Conservation (phyloP, 2,113 vertebrate species). For the Hydrochoerus hydrochaeris region DNA sequence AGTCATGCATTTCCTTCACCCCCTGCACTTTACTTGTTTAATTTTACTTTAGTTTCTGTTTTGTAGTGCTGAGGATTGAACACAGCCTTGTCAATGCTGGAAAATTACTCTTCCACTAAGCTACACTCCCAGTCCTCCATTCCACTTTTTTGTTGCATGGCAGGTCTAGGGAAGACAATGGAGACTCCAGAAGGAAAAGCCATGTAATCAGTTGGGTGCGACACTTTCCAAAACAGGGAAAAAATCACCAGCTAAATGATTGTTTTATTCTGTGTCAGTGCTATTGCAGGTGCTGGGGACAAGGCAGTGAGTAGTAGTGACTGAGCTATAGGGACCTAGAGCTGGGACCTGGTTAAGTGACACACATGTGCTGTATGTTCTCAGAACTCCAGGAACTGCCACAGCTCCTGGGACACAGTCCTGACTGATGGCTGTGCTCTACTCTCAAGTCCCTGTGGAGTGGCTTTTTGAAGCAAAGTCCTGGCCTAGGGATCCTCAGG, state of each 20-base stretch:
- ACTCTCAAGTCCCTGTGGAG: neutral
- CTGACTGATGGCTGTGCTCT: rapidly evolving
- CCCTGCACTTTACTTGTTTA: neutral
- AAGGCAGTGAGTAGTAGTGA: neutral
- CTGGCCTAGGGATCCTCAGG: neutral
- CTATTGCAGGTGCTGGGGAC: neutral
- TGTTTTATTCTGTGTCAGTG: neutral
- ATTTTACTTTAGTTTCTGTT: neutral
- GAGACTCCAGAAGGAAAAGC: neutral
- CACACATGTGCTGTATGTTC: rapidly evolving
- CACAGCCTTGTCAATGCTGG: neutral
- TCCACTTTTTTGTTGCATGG: neutral
- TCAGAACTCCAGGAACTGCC: neutral
- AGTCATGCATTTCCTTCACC: neutral
- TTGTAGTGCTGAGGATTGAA: neutral
- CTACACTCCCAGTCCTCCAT: neutral
- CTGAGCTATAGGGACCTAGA: neutral
- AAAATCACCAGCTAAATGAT: neutral
- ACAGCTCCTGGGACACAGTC: neutral
- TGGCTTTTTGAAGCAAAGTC: neutral
- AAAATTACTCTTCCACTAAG: neutral
- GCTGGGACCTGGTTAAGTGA: neutral
- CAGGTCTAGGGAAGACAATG: neutral
- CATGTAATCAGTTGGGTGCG: neutral
- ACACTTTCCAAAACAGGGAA: neutral